Conservation (phyloP, 2,797 vertebrate species). For the Brotogeris chrysoptera region DNA sequence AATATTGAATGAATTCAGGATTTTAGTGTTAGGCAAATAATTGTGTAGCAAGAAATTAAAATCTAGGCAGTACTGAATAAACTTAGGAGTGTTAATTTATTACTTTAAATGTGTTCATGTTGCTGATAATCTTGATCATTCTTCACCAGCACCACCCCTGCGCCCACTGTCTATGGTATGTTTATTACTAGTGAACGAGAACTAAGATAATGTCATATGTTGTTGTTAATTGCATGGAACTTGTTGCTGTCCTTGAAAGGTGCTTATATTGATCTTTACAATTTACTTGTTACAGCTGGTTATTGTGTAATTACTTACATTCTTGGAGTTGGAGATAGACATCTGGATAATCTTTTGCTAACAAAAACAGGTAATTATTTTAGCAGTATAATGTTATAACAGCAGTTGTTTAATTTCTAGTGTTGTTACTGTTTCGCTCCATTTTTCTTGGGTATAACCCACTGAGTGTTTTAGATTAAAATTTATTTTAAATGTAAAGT, state of each 20-base stretch:
- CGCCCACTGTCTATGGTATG: background rate
- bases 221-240: background rate
- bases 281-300: constrained; percentile 82
- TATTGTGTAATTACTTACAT: constrained; percentile 99
- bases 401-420: background rate
- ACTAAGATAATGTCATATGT: background rate
- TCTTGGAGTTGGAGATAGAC: constrained; percentile 95
- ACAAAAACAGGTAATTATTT: constrained; percentile 90
- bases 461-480: background rate
- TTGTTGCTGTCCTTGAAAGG: background rate
- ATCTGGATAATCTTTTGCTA: constrained; percentile 95
- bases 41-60: background rate
- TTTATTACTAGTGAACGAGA: background rate
- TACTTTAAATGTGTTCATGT: background rate
- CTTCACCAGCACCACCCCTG: background rate
- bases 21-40: background rate
- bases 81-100: background rate
- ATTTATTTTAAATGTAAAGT: background rate
- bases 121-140: background rate
- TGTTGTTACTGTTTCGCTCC: background rate
- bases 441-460: background rate
- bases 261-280: background rate
- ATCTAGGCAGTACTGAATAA: background rate
- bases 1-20: background rate
- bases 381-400: background rate